Evolutionary conservation across 2,888 invertebrate species (phyloP), one percentile per base, ranked within the genome.

Genomic region (Morpho deidamia): DNA sequence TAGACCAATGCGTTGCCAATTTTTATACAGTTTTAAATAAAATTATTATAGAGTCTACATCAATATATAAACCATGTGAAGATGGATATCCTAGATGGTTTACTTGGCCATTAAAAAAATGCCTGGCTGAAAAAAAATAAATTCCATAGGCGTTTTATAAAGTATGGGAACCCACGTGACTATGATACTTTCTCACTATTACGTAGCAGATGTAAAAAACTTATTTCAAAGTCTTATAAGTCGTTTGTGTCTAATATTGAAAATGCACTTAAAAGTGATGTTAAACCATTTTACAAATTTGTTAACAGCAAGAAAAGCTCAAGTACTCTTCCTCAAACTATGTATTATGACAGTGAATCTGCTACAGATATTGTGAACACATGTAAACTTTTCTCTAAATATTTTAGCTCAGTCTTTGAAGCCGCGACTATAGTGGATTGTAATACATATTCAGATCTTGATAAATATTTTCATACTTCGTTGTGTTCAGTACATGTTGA

Each of bases 131-230:
- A 51, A 39, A 51, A 51, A 51, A 51, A 51, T 11, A 51, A 39
- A 51, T 44, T 23, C n/a, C 44, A 51, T 38, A 44, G 32, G 10
- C 14, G 23, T 5, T 44, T 38, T 39, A 51, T 38, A 11, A 9
- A n/a, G 12, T 51, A 44, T 11, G 11, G 23, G 3, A 51, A 51
- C 23, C 51, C 44, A 11, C 10, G 44, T 9, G 51, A 51, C 39
- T 51, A 51, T 44, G 44, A 51, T 37, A 51, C 44, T 8, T 51
- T 51, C 44, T n/a, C 51, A 8, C 11, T 44, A 11, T 39, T 51
- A 39, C 33, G 51, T 2, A 11, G 4, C 7, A 51, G 44, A 38
- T 39, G 44, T 23, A 51, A 51, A 23, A 37, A 51, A 37, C 44
- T 51, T 11, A 44, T 32, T 11, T 37, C 11, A n/a, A 7, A 10